Conservation (phyloP, 2,113 vertebrate genomes). For the Genyomyrus donnyi region DNA sequence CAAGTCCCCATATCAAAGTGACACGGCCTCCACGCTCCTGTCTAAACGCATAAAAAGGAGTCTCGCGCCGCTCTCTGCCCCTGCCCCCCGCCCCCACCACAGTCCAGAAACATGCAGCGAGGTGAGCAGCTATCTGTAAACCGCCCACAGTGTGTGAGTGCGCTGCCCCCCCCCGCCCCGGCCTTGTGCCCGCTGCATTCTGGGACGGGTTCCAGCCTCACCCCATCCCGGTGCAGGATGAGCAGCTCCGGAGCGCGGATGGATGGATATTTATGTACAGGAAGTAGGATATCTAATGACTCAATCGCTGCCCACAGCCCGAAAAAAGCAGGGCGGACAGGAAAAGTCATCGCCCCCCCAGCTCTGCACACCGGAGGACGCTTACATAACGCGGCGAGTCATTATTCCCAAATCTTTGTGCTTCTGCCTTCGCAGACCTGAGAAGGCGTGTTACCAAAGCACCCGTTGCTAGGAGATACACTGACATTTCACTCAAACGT, state of each 20-base stretch:
- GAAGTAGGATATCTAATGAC: not conserved
- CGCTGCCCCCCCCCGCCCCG: not conserved
- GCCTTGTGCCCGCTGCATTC: not conserved
- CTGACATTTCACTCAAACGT: conserved; percentile 14
- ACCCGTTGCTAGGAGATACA: conserved; percentile 11
- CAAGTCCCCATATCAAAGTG: not conserved
- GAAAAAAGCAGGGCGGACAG: not conserved
- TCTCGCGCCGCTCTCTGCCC: not conserved
- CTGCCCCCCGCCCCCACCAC: not conserved
- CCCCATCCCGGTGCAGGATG: not conserved
- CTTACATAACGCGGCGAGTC: conserved; percentile 2
- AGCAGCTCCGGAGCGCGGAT: not conserved
- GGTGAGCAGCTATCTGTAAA: not conserved
- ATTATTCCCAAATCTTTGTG: conserved; percentile 6
- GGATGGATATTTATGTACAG: not conserved
- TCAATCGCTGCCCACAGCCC: not conserved
- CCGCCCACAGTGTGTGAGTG: not conserved
- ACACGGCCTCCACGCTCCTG: not conserved
- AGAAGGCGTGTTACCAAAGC: not conserved
- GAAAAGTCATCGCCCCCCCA: not conserved
- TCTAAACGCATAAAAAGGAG: not conserved
- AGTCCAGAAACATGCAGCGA: not conserved
- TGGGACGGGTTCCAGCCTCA: not conserved
- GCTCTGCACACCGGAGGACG: not conserved
- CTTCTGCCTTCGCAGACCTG: not conserved